Evolutionary conservation across 2,113 vertebrate genomes (phyloP), one percentile per base, ranked within the genome.

Genomic region (Neolamprologus sp.): DNA sequence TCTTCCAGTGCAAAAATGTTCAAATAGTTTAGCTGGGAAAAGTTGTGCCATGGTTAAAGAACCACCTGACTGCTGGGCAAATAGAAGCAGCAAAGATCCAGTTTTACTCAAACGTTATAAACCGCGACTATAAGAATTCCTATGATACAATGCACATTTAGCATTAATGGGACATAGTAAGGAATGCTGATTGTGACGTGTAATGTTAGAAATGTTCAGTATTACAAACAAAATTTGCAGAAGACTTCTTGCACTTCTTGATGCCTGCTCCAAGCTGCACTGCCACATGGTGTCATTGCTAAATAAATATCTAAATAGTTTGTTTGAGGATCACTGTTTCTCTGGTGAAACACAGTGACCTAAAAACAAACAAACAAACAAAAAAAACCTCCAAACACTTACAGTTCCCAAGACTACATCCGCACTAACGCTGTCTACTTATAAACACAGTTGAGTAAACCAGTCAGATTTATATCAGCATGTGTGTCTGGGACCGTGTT

Each of bases 361-460:
- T 60, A 23, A 2, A 45, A 45, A 16, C 1, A 37, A 19, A 4
- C 1, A 23, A 7, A 8, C 1, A 60, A 17, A 11, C 0, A 40
- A 33, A 19, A 17, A 2, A 11, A 7, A 3, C 7, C 1, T 0
- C 58, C 17, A 42, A n/a, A 37, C 26, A 23, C 16, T 82, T 55
- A 55, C n/a, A 47, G 68, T 60, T 80, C 58, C 28, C 33, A 81
- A 28, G 37, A n/a, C 26, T 57, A 60, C 21, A 57, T 28, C 10
- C 2, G 0, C 57, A 49, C 79, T 60, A 28, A 47, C 40, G 5
- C 35, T 2, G 65, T 71, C 42, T 47, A 54, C 26, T 75, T 51
- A 30, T 78, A 42, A 63, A 86, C 73, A 81, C 23, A 58, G 26
- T 54, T 45, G 37, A 87, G 35, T 49, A 37, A 88, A 40, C 10